These are phyloP conservation scores for Nasonia longicornis DNA, from an alignment of 1,140 invertebrate genomes.

Conservation along the genomic window DNA sequence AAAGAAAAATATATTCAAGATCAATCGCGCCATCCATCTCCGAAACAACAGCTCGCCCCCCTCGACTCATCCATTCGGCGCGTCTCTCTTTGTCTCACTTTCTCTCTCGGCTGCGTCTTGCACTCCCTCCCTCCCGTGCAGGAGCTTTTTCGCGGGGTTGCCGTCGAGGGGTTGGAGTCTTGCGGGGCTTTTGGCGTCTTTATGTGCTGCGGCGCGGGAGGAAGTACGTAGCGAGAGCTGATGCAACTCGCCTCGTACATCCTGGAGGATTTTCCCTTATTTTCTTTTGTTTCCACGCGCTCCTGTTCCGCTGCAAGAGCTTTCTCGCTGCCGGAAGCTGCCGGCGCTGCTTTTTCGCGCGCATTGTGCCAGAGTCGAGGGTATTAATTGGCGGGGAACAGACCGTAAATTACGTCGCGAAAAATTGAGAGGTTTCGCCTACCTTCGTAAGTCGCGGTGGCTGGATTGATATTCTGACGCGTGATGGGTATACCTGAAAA, in stretches of 20 bases:
- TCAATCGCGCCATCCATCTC: too few relatives aligned
- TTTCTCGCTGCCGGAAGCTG: not conserved
- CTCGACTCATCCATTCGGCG: not conserved
- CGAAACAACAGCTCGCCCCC: too few relatives aligned
- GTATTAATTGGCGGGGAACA: not conserved
- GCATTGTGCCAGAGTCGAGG: not conserved
- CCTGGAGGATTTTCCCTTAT: constrained; percentile 19
- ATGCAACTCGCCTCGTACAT: not conserved
- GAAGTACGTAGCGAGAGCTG: not conserved
- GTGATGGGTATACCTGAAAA: too few relatives aligned
- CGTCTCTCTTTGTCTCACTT: not conserved
- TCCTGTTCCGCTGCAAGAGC: not conserved
- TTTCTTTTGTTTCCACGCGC: constrained; percentile 29
- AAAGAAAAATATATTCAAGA: too few relatives aligned
- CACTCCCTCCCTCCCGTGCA: not conserved
- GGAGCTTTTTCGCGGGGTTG: not conserved
- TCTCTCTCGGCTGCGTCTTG: not conserved
- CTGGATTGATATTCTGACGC: too few relatives aligned
- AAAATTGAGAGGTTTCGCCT: too few relatives aligned
- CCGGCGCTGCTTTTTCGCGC: not conserved
- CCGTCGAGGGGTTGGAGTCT: not conserved
- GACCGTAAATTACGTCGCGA: too few relatives aligned
- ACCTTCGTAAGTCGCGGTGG: too few relatives aligned
- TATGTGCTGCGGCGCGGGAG: not conserved
- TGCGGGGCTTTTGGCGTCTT: constrained; percentile 10